These are phyloP conservation scores for Oreohelix idahoensis DNA, from an alignment of 1,140 invertebrate species.

Conservation along the genomic window DNA sequence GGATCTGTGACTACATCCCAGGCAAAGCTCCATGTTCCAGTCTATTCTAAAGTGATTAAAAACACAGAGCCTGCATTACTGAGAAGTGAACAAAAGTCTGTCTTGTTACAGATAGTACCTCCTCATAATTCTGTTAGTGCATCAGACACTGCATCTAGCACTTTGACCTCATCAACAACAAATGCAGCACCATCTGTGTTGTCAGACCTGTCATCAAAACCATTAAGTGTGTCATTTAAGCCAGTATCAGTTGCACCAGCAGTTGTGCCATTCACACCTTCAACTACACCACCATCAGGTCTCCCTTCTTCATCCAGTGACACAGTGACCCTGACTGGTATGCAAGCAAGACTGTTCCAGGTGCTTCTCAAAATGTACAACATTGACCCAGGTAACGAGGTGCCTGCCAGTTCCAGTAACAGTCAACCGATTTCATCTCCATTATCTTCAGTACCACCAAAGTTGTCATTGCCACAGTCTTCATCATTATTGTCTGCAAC, in stretches of 20 bases:
- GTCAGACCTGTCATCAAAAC: background rate
- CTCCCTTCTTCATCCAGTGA: background rate
- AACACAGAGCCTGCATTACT: background rate
- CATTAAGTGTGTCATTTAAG: background rate
- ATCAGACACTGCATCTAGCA: background rate
- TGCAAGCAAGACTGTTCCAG: conserved; percentile 29
- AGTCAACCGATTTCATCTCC: background rate
- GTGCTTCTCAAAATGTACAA: conserved; percentile 34
- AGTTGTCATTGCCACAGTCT: background rate
- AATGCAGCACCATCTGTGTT: background rate
- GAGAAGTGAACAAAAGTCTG: background rate
- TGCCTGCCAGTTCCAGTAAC: background rate
- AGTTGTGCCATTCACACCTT: background rate
- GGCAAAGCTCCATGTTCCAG: background rate
- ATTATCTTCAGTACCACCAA: background rate
- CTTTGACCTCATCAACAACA: background rate
- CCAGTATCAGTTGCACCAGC: background rate
- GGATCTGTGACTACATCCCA: background rate
- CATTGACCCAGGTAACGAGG: background rate
- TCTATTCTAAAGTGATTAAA: background rate
- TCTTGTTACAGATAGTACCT: background rate
- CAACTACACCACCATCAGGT: background rate
- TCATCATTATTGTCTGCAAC: background rate
- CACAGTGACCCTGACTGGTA: conserved; percentile 17
- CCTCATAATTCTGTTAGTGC: background rate